These are phyloP conservation scores for Alosa sapidissima DNA, from an alignment of 2,797 vertebrate genomes.

Conservation along the genomic window DNA sequence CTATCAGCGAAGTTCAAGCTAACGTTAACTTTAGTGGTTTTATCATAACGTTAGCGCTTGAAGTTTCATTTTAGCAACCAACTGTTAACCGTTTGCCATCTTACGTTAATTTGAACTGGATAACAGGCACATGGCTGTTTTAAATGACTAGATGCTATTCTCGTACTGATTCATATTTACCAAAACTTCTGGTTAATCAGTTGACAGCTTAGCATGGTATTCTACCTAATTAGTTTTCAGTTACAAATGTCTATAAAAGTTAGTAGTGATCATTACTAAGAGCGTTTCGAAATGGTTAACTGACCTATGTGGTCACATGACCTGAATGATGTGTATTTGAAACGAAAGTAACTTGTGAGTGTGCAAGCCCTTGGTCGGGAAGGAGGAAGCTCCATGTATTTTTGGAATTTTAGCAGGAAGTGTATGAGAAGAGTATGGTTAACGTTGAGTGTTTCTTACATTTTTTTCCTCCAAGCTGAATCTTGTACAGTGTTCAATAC, in stretches of 20 bases:
- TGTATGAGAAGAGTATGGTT: background rate
- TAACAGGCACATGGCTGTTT: no score
- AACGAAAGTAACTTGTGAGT: constrained; percentile 3
- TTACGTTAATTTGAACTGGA: background rate
- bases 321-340: background rate
- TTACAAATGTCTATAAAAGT: background rate
- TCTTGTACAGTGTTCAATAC: background rate
- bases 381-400: background rate
- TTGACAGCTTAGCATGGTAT: background rate
- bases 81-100: background rate
- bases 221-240: background rate
- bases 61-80: background rate
- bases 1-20: background rate
- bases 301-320: background rate
- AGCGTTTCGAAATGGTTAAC: no score
- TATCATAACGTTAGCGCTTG: background rate
- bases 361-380: background rate
- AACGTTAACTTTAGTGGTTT: background rate
- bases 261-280: background rate
- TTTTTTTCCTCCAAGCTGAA: background rate
- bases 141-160: no score
- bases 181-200: background rate
- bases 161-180: background rate
- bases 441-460: background rate
- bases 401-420: background rate